Evolutionary conservation across 2,113 vertebrate genomes (phyloP).

Genomic region (Centropus unirufus): DNA sequence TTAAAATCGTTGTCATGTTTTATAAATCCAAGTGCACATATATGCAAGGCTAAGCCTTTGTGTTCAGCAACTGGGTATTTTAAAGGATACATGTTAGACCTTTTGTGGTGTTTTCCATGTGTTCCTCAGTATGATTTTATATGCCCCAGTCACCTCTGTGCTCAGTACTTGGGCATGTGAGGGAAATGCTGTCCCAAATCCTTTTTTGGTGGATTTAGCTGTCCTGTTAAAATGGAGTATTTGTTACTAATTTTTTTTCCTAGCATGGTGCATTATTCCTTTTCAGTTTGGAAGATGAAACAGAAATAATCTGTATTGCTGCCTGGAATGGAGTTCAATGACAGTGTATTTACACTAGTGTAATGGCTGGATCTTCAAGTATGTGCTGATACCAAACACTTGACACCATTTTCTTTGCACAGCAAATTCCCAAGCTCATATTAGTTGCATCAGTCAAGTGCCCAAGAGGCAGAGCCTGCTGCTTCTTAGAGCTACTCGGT

Average conservation of each 20-base stretch:
- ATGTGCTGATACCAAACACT: background rate
- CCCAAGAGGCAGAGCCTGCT: background rate
- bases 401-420: background rate
- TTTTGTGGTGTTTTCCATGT: background rate
- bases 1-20: background rate
- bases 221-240: background rate
- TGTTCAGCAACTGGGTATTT: background rate
- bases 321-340: background rate
- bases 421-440: background rate
- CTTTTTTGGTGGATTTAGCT: background rate
- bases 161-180: accelerated
- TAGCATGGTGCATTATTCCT: background rate
- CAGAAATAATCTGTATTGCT: background rate
- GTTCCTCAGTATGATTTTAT: background rate
- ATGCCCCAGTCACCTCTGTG: background rate
- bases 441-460: background rate
- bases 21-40: too few relatives aligned
- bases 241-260: background rate
- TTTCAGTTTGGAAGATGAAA: background rate
- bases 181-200: background rate
- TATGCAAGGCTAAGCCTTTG: background rate
- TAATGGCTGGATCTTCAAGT: background rate
- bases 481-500: background rate
- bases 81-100: background rate
- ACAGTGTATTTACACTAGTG: background rate